Conservation (phyloP, 2,888 invertebrate species). For the Mechanitis messenoides region DNA sequence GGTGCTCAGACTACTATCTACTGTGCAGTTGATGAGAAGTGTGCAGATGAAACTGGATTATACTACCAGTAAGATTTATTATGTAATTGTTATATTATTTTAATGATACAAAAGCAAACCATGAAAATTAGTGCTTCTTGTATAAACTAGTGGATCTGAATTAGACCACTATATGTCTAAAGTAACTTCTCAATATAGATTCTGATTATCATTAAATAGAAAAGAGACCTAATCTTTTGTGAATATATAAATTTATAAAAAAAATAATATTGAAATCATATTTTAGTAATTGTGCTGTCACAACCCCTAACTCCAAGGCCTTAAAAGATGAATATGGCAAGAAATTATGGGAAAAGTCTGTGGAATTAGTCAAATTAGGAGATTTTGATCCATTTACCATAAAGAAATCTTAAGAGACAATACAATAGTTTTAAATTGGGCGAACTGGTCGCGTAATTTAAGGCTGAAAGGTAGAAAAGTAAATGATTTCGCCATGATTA, state of each 20-base stretch:
- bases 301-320: slow-evolving; percentile 58
- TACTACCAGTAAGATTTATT: slow-evolving; percentile 68
- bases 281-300: slow-evolving; percentile 77
- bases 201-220: too few species aligned
- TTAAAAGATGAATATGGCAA: slow-evolving; percentile 68
- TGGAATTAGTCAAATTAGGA: slow-evolving; percentile 70
- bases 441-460: too few species aligned
- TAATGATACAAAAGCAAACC: too few species aligned
- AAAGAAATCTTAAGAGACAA: slow-evolving; percentile 18
- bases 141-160: too few species aligned
- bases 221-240: too few species aligned
- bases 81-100: neutral
- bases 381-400: slow-evolving; percentile 59
- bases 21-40: slow-evolving; percentile 82
- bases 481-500: too few species aligned
- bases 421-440: too few species aligned
- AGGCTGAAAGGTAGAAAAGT: too few species aligned
- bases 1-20: slow-evolving; percentile 87
- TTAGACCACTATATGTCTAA: too few species aligned
- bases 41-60: slow-evolving; percentile 76
- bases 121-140: too few species aligned
- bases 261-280: neutral
- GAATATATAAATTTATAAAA: too few species aligned
- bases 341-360: slow-evolving; percentile 79
- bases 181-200: too few species aligned